Conservation (phyloP, 2,113 vertebrate genomes). For the Sylvilagus bachmani region DNA sequence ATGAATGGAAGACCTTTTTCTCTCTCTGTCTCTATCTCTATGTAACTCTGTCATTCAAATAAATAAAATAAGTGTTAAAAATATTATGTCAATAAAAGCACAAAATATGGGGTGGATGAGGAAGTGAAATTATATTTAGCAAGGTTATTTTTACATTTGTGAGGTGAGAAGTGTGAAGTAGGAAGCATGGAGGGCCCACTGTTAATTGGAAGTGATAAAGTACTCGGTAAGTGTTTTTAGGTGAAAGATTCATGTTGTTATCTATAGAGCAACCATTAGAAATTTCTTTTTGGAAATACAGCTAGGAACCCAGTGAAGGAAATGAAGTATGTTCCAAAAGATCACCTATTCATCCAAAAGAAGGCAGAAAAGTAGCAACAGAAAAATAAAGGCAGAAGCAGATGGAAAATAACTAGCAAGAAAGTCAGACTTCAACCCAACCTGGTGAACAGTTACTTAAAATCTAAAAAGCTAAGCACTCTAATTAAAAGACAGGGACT, state of each 20-base stretch:
- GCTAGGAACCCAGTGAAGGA: slow-evolving; percentile 4
- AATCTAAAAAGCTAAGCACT: background rate
- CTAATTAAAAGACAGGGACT: background rate
- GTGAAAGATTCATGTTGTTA: background rate
- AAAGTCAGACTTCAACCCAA: background rate
- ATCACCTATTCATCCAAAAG: background rate
- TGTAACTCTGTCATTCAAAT: too few species aligned
- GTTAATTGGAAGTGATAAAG: background rate
- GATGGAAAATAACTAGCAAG: background rate
- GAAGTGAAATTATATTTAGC: background rate
- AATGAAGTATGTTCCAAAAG: background rate
- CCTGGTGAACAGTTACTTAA: background rate
- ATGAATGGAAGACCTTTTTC: too few species aligned
- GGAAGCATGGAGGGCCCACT: background rate
- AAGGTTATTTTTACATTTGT: background rate
- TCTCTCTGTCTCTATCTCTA: too few species aligned
- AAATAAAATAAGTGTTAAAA: too few species aligned
- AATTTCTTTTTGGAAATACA: background rate
- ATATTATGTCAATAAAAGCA: background rate
- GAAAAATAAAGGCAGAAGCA: background rate
- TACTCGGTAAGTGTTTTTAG: background rate
- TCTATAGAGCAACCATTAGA: background rate
- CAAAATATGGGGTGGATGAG: background rate
- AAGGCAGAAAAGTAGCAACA: slow-evolving; percentile 5
- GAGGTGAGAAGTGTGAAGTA: background rate